Evolutionary conservation across 2,797 vertebrate genomes (phyloP).

Genomic region (Schizothorax lantsangensis): DNA sequence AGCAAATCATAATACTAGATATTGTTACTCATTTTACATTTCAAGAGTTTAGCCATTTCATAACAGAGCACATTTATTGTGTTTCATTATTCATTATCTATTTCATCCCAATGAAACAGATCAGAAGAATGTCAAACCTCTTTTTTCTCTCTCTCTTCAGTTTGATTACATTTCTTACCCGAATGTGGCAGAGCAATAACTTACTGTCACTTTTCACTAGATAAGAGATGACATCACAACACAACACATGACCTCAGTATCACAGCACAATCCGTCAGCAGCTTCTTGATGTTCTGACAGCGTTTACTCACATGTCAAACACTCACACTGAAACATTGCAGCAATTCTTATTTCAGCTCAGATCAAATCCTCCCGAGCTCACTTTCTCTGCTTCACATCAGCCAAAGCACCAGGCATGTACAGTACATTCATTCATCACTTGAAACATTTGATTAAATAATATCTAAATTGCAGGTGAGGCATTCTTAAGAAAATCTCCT

Average conservation of each 20-base stretch:
- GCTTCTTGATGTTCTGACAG: constrained; percentile 21
- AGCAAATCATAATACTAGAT: not conserved
- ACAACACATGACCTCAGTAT: not conserved
- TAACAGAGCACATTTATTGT: constrained; percentile 43
- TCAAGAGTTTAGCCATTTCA: constrained; percentile 9
- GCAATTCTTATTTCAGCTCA: not conserved
- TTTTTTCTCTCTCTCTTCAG: not conserved
- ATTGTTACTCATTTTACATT: not conserved
- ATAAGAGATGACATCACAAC: not conserved
- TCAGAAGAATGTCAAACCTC: not conserved
- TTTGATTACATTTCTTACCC: not conserved
- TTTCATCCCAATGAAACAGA: not conserved
- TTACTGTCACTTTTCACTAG: constrained; percentile 10
- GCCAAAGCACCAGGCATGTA: not conserved
- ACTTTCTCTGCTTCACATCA: not conserved
- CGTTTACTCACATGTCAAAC: constrained; percentile 7
- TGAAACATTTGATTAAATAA: constrained; percentile 26
- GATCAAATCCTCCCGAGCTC: not conserved
- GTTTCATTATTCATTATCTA: constrained; percentile 36
- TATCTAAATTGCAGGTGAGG: not conserved
- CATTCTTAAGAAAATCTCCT: not conserved
- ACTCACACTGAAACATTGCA: not conserved
- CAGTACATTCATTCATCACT: not conserved
- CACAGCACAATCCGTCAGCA: not conserved
- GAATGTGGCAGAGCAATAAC: not conserved